Base-by-base conservation (phyloP, 1,140 invertebrate species). In the Drosophila lowei region DNA sequence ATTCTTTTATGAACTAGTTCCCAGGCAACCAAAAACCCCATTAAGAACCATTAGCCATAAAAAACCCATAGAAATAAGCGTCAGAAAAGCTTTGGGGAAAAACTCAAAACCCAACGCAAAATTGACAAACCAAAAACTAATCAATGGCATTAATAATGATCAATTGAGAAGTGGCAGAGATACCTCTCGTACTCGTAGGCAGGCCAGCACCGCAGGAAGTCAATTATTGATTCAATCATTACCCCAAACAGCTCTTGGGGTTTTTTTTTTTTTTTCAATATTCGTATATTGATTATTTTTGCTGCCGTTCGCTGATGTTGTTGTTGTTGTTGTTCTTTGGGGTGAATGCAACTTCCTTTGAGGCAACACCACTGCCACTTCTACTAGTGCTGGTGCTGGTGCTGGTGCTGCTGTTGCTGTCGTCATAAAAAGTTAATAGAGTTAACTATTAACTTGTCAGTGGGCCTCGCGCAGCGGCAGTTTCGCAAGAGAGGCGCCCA, bases 381-480 rank as follows among this genome's bases (percentile, higher is more conserved):
- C 43, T 55, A 38, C 25, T 44, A 13, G 6, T 11, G 15, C 23
- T 34, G 7, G 7, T 52, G 15, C 34, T 11, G 47, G n/a, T 38
- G 15, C 18, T n/a, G 30, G 8, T 49, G 50, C 49, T 13, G 15
- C 50, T 28, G 42, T 54, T 56, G 59, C 38, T 65, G 71, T 48
- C 54, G 23, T 74, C 71, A 75, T 74, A 74, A 74, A 74, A 74
- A 74, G 55, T 74, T 74, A 74, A 75, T 74, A 74, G 62, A 74
- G 72, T 66, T 59, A 63, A 47, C 72, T 79, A 85, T 84, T 85
- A 85, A 85, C 62, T 85, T 84, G 80, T 84, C 80, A 77, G 77
- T 85, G 72, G 68, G 66, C 56, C 66, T 56, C 76, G 41, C 23
- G 18, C 52, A 54, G 64, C 43, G 62, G 59, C 61, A 49, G 57